Conservation (phyloP, 1,140 invertebrate species). For the Megalopta genalis region DNA sequence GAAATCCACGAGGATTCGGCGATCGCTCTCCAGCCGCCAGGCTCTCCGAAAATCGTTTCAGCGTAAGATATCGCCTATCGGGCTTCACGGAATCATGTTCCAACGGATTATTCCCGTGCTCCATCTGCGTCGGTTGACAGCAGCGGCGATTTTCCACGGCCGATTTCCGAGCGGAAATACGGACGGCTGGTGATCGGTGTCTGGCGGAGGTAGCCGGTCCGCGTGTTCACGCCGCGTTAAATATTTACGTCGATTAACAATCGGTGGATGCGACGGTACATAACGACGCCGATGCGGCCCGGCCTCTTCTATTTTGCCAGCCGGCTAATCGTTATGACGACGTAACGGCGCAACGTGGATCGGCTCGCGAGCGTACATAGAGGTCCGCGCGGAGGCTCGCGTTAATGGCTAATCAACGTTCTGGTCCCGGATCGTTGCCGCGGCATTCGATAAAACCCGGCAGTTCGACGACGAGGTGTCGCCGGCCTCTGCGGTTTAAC, state of each 20-base stretch:
- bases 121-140: conserved; percentile 26
- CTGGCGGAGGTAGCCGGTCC: not conserved
- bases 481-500: not conserved
- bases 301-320: conserved; percentile 1
- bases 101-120: conserved; percentile 66
- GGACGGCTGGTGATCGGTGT: conserved; percentile 24
- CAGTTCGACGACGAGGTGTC: not conserved
- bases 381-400: not conserved
- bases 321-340: not conserved
- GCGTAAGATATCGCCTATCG: too few relatives aligned
- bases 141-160: conserved; percentile 11
- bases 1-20: too few relatives aligned
- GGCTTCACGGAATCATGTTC: conserved; percentile 61
- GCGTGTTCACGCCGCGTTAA: conserved; percentile 53
- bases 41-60: too few relatives aligned
- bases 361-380: not conserved
- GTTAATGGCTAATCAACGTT: conserved; percentile 45
- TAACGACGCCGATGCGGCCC: not conserved
- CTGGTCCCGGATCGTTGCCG: not conserved
- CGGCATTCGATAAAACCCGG: conserved; percentile 7
- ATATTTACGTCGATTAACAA: conserved; percentile 70
- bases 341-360: not conserved
- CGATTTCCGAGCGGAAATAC: conserved; percentile 19
- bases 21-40: too few relatives aligned
- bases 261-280: conserved; percentile 18